A percentile compares a stretch with the other conserved stretches of the same genome.
Conservation (phyloP, 2,888 invertebrate genomes). For the Drosophila affinis region DNA sequence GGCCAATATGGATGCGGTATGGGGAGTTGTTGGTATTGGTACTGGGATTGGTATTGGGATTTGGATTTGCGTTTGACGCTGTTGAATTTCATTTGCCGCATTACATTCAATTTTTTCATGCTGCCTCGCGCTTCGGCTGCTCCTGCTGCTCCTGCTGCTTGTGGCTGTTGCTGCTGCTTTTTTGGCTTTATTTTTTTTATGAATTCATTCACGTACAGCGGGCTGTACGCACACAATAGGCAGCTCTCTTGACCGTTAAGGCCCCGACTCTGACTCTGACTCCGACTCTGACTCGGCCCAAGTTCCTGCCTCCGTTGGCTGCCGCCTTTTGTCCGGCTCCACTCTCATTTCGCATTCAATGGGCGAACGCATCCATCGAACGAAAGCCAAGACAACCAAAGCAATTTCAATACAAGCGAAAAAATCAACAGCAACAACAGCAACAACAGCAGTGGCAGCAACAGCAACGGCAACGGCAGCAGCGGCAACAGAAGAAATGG, state of each 20-base stretch:
- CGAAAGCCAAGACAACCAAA: slow-evolving; percentile 69
- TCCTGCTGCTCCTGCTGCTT: slow-evolving; percentile 28
- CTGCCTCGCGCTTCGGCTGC: slow-evolving; percentile 44
- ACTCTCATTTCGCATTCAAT: slow-evolving; percentile 73
- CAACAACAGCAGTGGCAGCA: slow-evolving; percentile 32
- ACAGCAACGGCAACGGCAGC: slow-evolving; percentile 25
- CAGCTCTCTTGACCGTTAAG: slow-evolving; percentile 72
- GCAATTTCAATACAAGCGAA: slow-evolving; percentile 75
- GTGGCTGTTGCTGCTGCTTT: slow-evolving; percentile 25
- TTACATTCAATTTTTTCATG: slow-evolving; percentile 73
- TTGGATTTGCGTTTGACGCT: slow-evolving; percentile 43
- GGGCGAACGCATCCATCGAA: slow-evolving; percentile 75
- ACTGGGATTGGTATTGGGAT: slow-evolving; percentile 25
- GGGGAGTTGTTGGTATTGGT: slow-evolving; percentile 48
- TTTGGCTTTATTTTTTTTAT: slow-evolving; percentile 46
- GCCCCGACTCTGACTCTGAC: neutral
- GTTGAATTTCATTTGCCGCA: slow-evolving; percentile 71
- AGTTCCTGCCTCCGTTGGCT: slow-evolving; percentile 44
- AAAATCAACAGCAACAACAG: slow-evolving; percentile 24
- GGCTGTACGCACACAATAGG: slow-evolving; percentile 41
- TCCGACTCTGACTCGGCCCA: slow-evolving; percentile 16
- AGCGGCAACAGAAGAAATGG: slow-evolving; percentile 53
- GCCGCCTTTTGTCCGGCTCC: slow-evolving; percentile 34
- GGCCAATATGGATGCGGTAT: slow-evolving; percentile 51
- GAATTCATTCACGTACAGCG: slow-evolving; percentile 72